These are phyloP conservation scores for Heptranchias perlo DNA, from an alignment of 2,113 vertebrate genomes.

Conservation along the genomic window DNA sequence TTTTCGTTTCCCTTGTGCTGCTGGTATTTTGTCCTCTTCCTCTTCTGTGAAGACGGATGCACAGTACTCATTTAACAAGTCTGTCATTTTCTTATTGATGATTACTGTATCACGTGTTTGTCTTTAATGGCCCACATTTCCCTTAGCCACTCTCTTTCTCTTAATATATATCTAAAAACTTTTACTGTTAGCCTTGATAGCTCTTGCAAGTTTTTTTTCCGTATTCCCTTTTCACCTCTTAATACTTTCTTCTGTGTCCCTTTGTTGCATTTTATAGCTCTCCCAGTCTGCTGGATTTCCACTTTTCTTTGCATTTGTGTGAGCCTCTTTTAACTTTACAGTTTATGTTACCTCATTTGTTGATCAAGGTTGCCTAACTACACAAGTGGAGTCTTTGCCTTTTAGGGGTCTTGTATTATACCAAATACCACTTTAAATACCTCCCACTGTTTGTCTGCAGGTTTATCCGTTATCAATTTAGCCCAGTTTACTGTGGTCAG, in stretches of 20 bases:
- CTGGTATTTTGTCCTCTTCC: not conserved
- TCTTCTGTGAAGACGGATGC: not conserved
- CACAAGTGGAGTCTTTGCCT: not conserved
- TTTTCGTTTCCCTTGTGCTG: not conserved
- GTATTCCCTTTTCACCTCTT: not conserved
- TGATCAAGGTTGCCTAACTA: not conserved
- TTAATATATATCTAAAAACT: not conserved
- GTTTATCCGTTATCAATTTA: not conserved
- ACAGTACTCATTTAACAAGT: not conserved
- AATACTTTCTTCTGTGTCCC: not conserved
- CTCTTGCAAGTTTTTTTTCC: not conserved
- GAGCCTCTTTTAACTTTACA: not conserved
- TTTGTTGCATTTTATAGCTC: not conserved
- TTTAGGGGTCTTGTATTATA: not conserved
- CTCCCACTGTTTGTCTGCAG: too few relatives aligned
- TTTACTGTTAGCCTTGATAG: not conserved
- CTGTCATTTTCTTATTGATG: not conserved
- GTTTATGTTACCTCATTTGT: not conserved
- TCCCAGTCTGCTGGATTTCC: not conserved
- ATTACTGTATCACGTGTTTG: not conserved
- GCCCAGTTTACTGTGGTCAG: not conserved
- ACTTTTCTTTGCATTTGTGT: not conserved
- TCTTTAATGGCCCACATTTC: not conserved
- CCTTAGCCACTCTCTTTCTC: not conserved
- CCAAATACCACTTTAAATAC: not conserved